Base-by-base conservation (phyloP, 2,888 invertebrate species). In the Sarcophaga rosellei region DNA sequence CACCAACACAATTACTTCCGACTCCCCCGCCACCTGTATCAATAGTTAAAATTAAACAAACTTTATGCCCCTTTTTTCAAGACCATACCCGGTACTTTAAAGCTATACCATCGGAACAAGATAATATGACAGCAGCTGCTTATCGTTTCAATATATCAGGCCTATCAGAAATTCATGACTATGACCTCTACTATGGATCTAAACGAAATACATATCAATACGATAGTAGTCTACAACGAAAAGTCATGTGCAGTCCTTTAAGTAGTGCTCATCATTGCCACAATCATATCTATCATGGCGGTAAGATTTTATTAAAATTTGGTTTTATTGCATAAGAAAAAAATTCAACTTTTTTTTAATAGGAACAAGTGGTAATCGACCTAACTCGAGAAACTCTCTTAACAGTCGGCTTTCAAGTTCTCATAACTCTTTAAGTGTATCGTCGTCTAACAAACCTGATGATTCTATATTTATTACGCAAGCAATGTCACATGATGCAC, bases 391-490 rank as follows among this genome's bases (percentile, higher is more conserved):
- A 65, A 96, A 95, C 90, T 97, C 97, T 4, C 93, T 97, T 11
- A 95, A 96, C 10, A 97, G 97, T 6, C 95, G 97, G 4, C 94
- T 97, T 21, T 97, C 97, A 68, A 97, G 97, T 91, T 97, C 97
- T 82, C 97, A 97, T 92, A 97, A 97, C 91, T 97, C 97, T 1
- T 94, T 97, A 84, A 95, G 96, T 88, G 94, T 95, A 63, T 94
- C 95, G 20, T 95, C 95, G 23, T 95, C 96, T 85, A 96, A 96
- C 90, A 96, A 96, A 93, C 95, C 95, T 1, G 97, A 97, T 90
- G 97, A 97, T 92, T 97, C 97, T 23, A 97, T 95, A 91, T 97
- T 97, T 91, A 97, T 97, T 88, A 97, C 97, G 1, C 97, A 97
- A 91, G 97, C 97, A 53, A 97, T 97, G 94, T 97, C 97, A 1